Base-by-base conservation (phyloP, 2,888 invertebrate genomes). In the Pollenia amentaria region DNA sequence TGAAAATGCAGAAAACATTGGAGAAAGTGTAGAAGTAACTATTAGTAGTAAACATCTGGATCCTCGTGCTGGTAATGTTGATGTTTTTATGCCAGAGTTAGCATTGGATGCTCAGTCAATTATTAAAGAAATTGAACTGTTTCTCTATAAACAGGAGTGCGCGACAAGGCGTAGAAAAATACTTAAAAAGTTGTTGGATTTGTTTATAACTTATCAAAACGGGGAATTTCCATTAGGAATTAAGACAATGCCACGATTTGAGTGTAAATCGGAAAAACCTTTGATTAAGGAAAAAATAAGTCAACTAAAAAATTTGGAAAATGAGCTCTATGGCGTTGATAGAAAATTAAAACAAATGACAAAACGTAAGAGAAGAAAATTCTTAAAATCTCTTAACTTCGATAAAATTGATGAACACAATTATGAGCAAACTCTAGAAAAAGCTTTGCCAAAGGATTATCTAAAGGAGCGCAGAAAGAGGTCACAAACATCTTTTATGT, bases 61-160 rank as follows among this genome's bases (percentile, higher is more conserved):
- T 94, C 97, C 97, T 0, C 94, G 97, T 65, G 97, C 97, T 2
- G 98, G 97, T 0, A 94, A 95, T 77, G 96, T 97, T 0, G 94
- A 97, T 93, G 97, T 97, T 4, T 94, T 94, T 65, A 94, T 98
- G 88, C 95, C 96, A 0, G 95, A 95, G 88, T 93, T 98, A 73
- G 94, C 95, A 10, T 95, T 97, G 48, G 95, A 96, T 88, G 94
- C 95, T 0, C 90, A 92, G 40, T 91, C 93, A 62, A 92, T 97
- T 7, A 94, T 95, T 0, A 91, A 93, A 2, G 93, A 95, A 89
- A 90, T 97, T 60, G 92, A 94, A 3, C 91, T 93, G 1, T 91
- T 94, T 79, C 93, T 94, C 92, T 94, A 94, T 90, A 91, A 94
- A 78, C 91, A 92, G 3, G 92, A 92, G 6, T 94, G 95, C 4